Evolutionary conservation across 2,888 invertebrate species (phyloP), one percentile per base, ranked within the genome.

Genomic region (Lasioglossum marginatum): DNA sequence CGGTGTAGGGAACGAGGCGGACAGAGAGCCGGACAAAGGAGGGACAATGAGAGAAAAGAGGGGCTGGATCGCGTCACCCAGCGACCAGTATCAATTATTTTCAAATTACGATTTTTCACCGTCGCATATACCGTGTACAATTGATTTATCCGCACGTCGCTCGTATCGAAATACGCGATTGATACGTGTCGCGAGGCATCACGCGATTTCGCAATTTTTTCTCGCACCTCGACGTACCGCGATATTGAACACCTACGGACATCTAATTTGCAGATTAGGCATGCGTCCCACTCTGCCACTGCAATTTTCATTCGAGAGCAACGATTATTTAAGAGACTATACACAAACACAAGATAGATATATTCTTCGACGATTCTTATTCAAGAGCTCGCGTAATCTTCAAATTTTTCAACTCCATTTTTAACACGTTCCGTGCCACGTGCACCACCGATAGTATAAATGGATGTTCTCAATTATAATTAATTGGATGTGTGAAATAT

Each of bases 31-130:
- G 52, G 48, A 57, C 73, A 27, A 31, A 63, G 63, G 31, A 2
- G 63, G 2, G 68, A 68, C 68, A 68, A 37, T 23, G 76, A 76
- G 74, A 71, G 83, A 81, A 60, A 87, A 77, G 89, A 77, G 89
- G 83, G 85, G 83, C 79, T 77, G 73, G 81, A 81, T 75, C 84
- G 66, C 82, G 81, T 89, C 90, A 86, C 76, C 60, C 77, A 70
- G 37, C 82, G 81, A 75, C 86, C 83, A 68, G 84, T 88, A 90
- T 88, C 90, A 90, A 90, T 90, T 90, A 90, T 90, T 89, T 89
- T 89, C 85, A 88, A 90, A 90, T 90, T 90, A 90, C 88, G 89
- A 89, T 89, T 86, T 60, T 90, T 89, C 85, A 77, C 77, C 81
- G 79, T 82, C 71, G 79, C 82, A 79, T 75, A 66, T 19, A 34